These are phyloP conservation scores for Dysdera silvatica DNA, from an alignment of 1,140 invertebrate species.

Conservation along the genomic window DNA sequence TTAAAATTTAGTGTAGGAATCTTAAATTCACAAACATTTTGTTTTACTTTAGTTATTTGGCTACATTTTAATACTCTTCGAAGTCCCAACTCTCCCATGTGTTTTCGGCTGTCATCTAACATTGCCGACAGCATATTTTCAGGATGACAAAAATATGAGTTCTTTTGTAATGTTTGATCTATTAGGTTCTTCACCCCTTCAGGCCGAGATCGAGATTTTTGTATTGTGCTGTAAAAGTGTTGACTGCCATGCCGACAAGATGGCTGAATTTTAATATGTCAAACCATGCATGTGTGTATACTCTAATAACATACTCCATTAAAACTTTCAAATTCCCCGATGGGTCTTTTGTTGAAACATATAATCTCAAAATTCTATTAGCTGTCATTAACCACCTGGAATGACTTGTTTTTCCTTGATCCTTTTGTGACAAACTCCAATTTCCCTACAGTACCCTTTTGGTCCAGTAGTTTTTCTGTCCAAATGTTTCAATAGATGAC, in stretches of 20 bases:
- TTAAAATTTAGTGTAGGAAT: not conserved
- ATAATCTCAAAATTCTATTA: not conserved
- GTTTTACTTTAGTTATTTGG: not conserved
- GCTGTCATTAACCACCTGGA: too few relatives aligned
- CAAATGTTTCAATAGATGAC: too few relatives aligned
- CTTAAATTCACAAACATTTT: not conserved
- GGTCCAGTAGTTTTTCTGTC: not conserved
- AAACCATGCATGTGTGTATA: not conserved
- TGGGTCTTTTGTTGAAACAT: not conserved
- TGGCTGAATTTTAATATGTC: not conserved
- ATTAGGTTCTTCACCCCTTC: too few relatives aligned
- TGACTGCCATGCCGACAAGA: not conserved
- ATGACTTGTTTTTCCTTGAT: not conserved
- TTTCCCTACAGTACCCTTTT: not conserved
- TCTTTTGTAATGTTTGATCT: too few relatives aligned
- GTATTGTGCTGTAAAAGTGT: not conserved
- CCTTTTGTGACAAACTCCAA: not conserved
- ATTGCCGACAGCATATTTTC: not conserved
- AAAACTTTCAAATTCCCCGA: not conserved
- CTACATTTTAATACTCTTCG: not conserved
- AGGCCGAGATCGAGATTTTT: too few relatives aligned
- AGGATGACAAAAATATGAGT: too few relatives aligned
- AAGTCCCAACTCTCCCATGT: not conserved
- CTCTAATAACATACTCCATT: not conserved
- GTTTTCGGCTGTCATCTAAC: not conserved